Percentiles rank a stretch among this genome's conserved stretches.
These are phyloP conservation scores for Aphodius granarius DNA, from an alignment of 2,888 invertebrate species.

Conservation along the genomic window DNA sequence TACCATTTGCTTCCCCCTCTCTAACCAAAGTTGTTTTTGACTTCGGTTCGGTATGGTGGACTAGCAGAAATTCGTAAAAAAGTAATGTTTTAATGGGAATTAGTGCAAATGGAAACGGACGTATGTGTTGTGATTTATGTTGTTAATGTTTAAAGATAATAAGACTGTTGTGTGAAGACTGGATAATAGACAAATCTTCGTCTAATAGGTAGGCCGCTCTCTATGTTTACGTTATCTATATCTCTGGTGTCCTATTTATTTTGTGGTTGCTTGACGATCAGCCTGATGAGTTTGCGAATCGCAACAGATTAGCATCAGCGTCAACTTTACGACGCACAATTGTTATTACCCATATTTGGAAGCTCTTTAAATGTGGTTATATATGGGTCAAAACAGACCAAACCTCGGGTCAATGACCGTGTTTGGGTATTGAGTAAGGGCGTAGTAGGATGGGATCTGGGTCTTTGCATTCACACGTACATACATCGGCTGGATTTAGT, in stretches of 20 bases:
- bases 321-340: background rate
- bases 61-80: constrained; percentile 23
- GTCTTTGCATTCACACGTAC: constrained; percentile 4
- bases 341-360: background rate
- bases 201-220: constrained; percentile 16
- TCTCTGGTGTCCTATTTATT: constrained; percentile 4
- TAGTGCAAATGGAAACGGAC: constrained; percentile 19
- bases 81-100: constrained; percentile 20
- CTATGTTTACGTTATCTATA: constrained; percentile 2
- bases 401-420: constrained; percentile 24
- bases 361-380: background rate
- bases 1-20: constrained; percentile 20
- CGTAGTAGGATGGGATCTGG: constrained; percentile 23
- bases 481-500: constrained; percentile 2
- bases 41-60: constrained; percentile 29
- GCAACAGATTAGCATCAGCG: background rate
- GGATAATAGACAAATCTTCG: constrained; percentile 16
- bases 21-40: constrained; percentile 29
- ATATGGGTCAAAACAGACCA: constrained; percentile 27
- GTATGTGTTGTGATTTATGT: constrained; percentile 23
- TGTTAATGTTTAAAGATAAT: constrained; percentile 10
- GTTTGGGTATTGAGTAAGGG: constrained; percentile 26
- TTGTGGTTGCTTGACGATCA: constrained; percentile 1
- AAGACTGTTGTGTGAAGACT: constrained; percentile 22
- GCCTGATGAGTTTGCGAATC: constrained; percentile 3